Conservation (phyloP, 2,113 vertebrate genomes). For the Hemibates koningsi region DNA sequence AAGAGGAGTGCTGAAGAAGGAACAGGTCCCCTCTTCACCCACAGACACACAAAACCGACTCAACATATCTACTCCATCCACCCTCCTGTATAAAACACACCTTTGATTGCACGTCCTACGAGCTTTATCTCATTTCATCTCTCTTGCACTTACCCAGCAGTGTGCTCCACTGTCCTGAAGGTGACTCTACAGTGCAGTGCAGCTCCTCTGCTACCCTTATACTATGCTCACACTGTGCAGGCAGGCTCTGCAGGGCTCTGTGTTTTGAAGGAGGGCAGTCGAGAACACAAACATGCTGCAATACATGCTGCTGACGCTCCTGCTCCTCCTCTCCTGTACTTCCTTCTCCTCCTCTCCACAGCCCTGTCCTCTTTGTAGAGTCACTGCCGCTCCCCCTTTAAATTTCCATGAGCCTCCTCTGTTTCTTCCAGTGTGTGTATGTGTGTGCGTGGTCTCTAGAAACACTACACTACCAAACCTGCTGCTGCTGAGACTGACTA, state of each 20-base stretch:
- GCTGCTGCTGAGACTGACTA: slow-evolving; percentile 4
- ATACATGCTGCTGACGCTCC: slow-evolving; percentile 65
- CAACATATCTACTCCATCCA: not conserved
- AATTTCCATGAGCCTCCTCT: slow-evolving; percentile 58
- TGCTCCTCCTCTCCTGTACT: slow-evolving; percentile 37
- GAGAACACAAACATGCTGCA: slow-evolving; percentile 58
- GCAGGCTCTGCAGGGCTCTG: slow-evolving; percentile 28
- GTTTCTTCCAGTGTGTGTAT: not conserved
- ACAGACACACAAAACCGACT: not conserved
- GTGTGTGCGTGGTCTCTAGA: not conserved
- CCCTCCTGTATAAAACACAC: not conserved
- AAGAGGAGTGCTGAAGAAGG: not conserved
- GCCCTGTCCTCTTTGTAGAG: slow-evolving; percentile 20
- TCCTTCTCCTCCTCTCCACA: slow-evolving; percentile 44
- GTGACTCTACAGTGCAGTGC: slow-evolving; percentile 47
- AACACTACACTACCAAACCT: slow-evolving; percentile 26
- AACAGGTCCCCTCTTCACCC: not conserved
- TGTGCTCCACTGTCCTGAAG: slow-evolving; percentile 29
- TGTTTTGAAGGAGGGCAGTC: slow-evolving; percentile 37
- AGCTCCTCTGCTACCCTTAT: slow-evolving; percentile 3
- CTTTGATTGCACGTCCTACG: not conserved
- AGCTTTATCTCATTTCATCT: not conserved
- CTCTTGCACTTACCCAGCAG: slow-evolving; percentile 48
- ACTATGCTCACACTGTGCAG: slow-evolving; percentile 6
- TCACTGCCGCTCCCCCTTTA: slow-evolving; percentile 42